phyloP scores from a whole-genome alignment of 92 coral and sea anemone species.

The Virgularia gustaviana region DNA sequence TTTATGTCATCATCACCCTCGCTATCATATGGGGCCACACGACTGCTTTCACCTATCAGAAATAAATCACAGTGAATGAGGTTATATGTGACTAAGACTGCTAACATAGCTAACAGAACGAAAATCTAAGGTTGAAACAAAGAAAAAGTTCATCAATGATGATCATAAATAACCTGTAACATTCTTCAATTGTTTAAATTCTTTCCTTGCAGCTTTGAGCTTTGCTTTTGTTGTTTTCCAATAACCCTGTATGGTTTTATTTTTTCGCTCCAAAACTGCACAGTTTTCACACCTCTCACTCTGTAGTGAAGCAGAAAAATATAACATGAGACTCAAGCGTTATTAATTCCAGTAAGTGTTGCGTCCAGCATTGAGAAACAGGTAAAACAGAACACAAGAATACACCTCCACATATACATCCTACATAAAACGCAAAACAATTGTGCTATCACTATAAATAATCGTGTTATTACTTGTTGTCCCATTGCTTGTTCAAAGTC shows the following conservation, averaged over 20 bases:
- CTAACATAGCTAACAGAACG: neutral
- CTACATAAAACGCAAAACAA: too few species aligned
- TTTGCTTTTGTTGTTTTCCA: slow-evolving; percentile 3
- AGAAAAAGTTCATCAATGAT: neutral
- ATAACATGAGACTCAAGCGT: neutral
- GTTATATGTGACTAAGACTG: neutral
- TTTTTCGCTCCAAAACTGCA: neutral
- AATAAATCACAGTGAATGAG: neutral
- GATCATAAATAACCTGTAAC: neutral
- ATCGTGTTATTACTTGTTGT: too few species aligned
- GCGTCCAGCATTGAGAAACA: too few species aligned
- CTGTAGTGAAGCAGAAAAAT: neutral
- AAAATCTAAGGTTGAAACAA: neutral
- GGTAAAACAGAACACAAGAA: too few species aligned
- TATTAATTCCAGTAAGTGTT: neutral
- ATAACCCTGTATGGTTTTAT: slow-evolving; percentile 1
- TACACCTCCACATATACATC: too few species aligned
- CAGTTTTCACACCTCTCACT: neutral
- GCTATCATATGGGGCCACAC: neutral
- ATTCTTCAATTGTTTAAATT: neutral
- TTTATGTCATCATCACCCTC: neutral
- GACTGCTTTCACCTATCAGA: slow-evolving; percentile 12
- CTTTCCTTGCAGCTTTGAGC: neutral
- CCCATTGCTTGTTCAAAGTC: too few species aligned
- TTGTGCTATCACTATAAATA: too few species aligned